phyloP scores from a whole-genome alignment of 2,113 vertebrate species.

The Thunnus maccoyii region DNA sequence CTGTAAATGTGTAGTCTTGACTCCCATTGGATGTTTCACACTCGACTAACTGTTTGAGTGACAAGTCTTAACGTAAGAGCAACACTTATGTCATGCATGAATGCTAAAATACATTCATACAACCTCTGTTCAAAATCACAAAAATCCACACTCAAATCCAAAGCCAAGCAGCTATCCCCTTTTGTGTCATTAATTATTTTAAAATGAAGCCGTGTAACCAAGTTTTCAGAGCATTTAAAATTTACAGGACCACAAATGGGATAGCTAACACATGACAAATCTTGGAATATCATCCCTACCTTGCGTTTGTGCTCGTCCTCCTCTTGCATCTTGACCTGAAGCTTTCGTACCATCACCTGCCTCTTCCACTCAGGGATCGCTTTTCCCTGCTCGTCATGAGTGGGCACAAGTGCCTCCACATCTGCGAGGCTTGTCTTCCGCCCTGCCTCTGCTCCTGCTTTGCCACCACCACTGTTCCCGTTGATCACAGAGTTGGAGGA shows the following conservation, averaged over 20 bases:
- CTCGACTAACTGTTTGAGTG: not conserved
- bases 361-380: constrained; percentile 95
- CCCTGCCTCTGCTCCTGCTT: constrained; percentile 48
- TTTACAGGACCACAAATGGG: constrained; percentile 59
- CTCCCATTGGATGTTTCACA: not conserved
- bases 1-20: constrained; percentile 1
- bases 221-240: constrained; percentile 5
- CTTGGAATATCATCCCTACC: constrained; percentile 81
- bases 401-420: constrained; percentile 91
- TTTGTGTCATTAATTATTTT: constrained; percentile 39
- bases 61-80: constrained; percentile 6
- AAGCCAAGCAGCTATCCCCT: constrained; percentile 50
- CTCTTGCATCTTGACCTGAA: constrained; percentile 96
- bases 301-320: constrained; percentile 94
- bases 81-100: constrained; percentile 33
- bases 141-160: constrained; percentile 49
- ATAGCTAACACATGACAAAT: constrained; percentile 49
- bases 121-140: constrained; percentile 21
- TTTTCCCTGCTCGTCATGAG: constrained; percentile 92
- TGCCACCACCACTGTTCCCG: constrained; percentile 76
- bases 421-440: constrained; percentile 83
- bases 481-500: constrained; percentile 84
- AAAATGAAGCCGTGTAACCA: not conserved
- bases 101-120: not conserved
- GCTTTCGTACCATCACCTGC: constrained; percentile 95